Percentiles rank a stretch among this genome's conserved stretches.
These are phyloP conservation scores for Heterochromis multidens DNA, from an alignment of 2,113 vertebrate species.

Conservation along the genomic window DNA sequence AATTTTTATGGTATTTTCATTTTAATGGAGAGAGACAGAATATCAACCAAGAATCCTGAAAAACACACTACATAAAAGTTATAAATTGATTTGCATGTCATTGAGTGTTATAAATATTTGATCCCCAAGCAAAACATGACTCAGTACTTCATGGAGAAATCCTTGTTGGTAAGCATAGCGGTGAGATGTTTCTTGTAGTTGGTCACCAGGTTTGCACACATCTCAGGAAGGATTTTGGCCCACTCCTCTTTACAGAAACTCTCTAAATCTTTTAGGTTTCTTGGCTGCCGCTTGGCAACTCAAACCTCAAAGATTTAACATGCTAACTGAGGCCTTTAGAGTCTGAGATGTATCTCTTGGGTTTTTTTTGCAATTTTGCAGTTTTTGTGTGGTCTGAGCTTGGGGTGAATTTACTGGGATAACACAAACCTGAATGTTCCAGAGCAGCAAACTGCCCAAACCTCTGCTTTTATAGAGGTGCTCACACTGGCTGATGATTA, in stretches of 20 bases:
- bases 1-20: no score
- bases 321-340: background rate
- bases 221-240: background rate
- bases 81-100: background rate
- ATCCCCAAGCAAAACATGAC: background rate
- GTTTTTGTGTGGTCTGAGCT: background rate
- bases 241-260: background rate
- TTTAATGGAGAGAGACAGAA: rapidly evolving
- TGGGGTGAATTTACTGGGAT: background rate
- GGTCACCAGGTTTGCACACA: no score
- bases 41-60: background rate
- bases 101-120: background rate
- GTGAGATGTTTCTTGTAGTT: background rate
- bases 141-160: rapidly evolving
- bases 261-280: background rate
- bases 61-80: background rate
- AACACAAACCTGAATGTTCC: rapidly evolving
- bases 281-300: background rate
- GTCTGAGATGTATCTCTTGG: background rate
- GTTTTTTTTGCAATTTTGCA: no score
- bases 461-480: background rate
- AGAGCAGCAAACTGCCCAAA: rapidly evolving
- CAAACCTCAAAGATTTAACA: background rate
- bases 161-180: background rate
- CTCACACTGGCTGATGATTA: rapidly evolving